Evolutionary conservation across 2,113 vertebrate species (phyloP).

Genomic region (Oceanodroma tethys): DNA sequence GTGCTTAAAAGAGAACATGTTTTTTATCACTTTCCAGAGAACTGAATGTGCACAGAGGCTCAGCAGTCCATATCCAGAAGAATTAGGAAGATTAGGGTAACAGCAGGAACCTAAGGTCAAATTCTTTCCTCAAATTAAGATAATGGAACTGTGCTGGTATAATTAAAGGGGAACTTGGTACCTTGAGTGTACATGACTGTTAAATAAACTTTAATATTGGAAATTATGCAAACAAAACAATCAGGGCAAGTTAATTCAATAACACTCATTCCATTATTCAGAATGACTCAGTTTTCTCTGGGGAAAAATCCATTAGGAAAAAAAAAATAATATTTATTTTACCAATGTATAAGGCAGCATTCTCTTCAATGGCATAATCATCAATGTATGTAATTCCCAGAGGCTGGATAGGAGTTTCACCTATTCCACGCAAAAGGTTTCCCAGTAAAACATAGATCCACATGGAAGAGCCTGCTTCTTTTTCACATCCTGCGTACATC

Average conservation of each 20-base stretch:
- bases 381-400: conserved; percentile 92
- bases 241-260: not conserved
- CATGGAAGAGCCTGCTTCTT: conserved; percentile 79
- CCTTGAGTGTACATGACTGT: not conserved
- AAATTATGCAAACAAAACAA: conserved; percentile 27
- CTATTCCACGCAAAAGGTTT: conserved; percentile 91
- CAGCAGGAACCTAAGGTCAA: conserved; percentile 38
- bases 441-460: conserved; percentile 92
- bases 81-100: conserved; percentile 54
- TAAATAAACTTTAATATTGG: conserved; percentile 37
- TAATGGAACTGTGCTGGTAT: not conserved
- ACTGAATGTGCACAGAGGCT: conserved; percentile 34
- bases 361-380: conserved; percentile 87
- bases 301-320: not conserved
- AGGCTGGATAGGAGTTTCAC: conserved; percentile 93
- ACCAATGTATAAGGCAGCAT: conserved; percentile 91
- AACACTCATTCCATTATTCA: not conserved
- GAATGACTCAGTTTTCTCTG: not conserved
- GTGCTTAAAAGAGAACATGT: not conserved
- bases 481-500: conserved; percentile 80
- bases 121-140: conserved; percentile 49
- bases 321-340: not conserved
- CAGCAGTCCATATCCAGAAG: conserved; percentile 13
- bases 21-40: conserved; percentile 27
- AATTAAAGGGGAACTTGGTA: conserved; percentile 7